These are phyloP conservation scores for Chionomys nivalis DNA, from an alignment of 2,113 vertebrate genomes.

Conservation along the genomic window DNA sequence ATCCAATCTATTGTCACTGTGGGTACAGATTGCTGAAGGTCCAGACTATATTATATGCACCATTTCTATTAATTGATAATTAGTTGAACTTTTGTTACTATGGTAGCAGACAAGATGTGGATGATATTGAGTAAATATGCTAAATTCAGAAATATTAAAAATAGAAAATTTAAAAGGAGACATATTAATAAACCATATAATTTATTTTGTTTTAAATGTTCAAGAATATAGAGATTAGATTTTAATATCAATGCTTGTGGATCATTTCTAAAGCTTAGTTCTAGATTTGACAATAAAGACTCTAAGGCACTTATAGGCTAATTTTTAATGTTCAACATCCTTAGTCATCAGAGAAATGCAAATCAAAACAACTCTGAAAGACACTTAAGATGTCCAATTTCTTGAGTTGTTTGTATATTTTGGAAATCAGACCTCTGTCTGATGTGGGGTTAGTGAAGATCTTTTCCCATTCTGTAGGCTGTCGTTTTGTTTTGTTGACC, in stretches of 20 bases:
- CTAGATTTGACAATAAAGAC: background rate
- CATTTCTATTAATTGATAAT: background rate
- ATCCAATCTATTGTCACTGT: background rate
- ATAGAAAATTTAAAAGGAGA: slow-evolving; percentile 20
- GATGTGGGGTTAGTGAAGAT: no score
- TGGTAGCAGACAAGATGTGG: background rate
- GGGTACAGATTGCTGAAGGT: background rate
- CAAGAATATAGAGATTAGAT: background rate
- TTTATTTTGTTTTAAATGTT: background rate
- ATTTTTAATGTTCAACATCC: background rate
- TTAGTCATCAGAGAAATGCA: no score
- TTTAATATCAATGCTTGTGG: background rate
- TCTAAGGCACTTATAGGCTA: background rate
- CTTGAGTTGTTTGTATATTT: no score
- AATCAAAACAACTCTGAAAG: no score
- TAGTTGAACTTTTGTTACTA: background rate
- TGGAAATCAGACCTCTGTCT: no score
- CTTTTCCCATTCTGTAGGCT: no score
- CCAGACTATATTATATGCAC: background rate
- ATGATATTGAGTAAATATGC: slow-evolving; percentile 2
- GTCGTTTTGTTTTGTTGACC: no score
- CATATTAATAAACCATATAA: background rate
- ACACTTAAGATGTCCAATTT: no score
- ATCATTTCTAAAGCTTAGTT: slow-evolving; percentile 2
- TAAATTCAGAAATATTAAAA: slow-evolving; percentile 32